Evolutionary conservation across 2,797 vertebrate genomes (phyloP).

Genomic region (Amblyopsis hoosieri): DNA sequence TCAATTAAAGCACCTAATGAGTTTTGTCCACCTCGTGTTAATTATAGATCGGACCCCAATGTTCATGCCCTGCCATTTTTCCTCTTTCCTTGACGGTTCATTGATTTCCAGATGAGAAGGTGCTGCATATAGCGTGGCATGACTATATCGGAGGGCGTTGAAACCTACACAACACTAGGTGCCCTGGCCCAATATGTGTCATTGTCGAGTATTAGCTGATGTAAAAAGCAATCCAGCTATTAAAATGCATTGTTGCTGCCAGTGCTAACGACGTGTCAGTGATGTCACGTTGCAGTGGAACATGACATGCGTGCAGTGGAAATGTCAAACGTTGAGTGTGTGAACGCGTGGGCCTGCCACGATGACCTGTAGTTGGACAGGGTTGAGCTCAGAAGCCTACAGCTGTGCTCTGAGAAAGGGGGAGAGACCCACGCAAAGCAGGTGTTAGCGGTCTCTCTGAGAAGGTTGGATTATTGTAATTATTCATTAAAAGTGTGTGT

Average conservation of each 20-base stretch:
- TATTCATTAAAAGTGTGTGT: slow-evolving; percentile 20
- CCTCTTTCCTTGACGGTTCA: slow-evolving; percentile 29
- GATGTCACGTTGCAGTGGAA: not conserved
- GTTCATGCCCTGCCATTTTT: slow-evolving; percentile 43
- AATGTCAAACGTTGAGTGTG: not conserved
- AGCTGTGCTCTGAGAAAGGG: slow-evolving; percentile 1
- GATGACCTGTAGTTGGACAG: not conserved
- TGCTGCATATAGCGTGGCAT: not conserved
- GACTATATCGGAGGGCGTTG: slow-evolving; percentile 3
- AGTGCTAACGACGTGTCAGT: not conserved
- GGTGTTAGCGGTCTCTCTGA: slow-evolving; percentile 42
- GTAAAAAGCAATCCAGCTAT: not conserved
- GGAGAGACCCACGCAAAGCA: slow-evolving; percentile 38
- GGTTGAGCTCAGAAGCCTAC: not conserved
- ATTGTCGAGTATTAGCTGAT: not conserved
- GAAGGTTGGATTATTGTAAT: slow-evolving; percentile 56
- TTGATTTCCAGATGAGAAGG: slow-evolving; percentile 41
- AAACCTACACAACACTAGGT: not conserved
- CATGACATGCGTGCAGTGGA: not conserved
- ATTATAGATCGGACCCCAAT: slow-evolving; percentile 42
- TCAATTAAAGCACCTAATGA: slow-evolving; percentile 41
- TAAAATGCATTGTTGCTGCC: not conserved
- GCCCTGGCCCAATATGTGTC: not conserved
- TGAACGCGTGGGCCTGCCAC: no score
- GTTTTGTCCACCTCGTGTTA: slow-evolving; percentile 24